phyloP scores from a whole-genome alignment of 1,140 invertebrate species.

The Solenopsis invicta region DNA sequence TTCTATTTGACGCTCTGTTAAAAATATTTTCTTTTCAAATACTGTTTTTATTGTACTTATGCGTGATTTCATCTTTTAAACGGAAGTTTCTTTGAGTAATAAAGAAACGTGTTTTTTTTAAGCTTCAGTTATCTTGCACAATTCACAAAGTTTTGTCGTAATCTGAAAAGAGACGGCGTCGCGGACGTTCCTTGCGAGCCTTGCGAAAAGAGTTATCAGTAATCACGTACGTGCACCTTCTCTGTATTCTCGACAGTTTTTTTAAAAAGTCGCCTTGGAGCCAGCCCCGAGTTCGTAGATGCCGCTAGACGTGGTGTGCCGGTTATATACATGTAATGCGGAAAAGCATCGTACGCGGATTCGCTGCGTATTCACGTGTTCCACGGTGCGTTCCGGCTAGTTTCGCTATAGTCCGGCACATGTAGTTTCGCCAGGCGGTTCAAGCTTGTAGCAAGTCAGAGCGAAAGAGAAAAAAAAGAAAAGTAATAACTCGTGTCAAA shows the following conservation, averaged over 20 bases:
- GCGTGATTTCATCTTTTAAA: conserved; percentile 2
- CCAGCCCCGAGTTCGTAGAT: conserved; percentile 80
- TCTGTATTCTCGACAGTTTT: conserved; percentile 85
- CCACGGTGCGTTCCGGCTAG: conserved; percentile 53
- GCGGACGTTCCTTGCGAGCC: conserved; percentile 52
- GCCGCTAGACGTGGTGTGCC: conserved; percentile 60
- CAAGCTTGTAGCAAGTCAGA: conserved; percentile 64
- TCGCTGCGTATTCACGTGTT: conserved; percentile 65
- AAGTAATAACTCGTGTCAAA: conserved; percentile 40
- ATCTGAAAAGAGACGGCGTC: conserved; percentile 23
- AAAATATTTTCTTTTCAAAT: neutral
- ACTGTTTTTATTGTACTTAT: neutral
- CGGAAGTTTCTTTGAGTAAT: neutral
- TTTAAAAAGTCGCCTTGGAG: conserved; percentile 84
- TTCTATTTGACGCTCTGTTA: neutral
- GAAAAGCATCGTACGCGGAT: conserved; percentile 71
- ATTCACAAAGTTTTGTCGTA: conserved; percentile 12
- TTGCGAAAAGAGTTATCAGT: conserved; percentile 69
- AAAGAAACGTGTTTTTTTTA: neutral
- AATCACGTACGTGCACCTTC: conserved; percentile 84
- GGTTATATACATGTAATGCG: conserved; percentile 78
- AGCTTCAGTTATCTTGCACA: conserved; percentile 27
- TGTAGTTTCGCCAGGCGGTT: conserved; percentile 65
- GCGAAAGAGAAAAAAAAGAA: conserved; percentile 36
- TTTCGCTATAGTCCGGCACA: conserved; percentile 51